Base-by-base conservation (phyloP, 2,888 invertebrate genomes). In the Acanthosepion esculentum region DNA sequence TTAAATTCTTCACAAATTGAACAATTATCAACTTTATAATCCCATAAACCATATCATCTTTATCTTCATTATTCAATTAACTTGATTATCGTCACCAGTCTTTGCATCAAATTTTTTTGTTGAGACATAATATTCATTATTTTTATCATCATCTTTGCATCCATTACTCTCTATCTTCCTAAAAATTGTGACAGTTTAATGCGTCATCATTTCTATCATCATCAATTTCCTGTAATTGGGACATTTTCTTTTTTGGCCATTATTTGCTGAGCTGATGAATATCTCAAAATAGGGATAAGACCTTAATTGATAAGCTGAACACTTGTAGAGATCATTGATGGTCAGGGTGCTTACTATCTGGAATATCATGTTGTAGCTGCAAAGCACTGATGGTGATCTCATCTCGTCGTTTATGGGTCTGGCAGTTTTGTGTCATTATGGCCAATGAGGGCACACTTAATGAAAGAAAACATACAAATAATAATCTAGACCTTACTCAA, bases 261-360 rank as follows among this genome's bases (percentile, higher is more conserved):
- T 78, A 78, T 78, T 78, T 78, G 59, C n/a, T 78, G 15, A 33
- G n/a, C n/a, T 2, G 78, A 78, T 78, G 78, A 33, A 15, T 78
- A 78, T 78, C 78, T 78, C n/a, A 33, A 78, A 78, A 78, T 78
- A 18, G 15, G 33, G 78, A 78, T 78, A 78, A 78, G 15, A n/a
- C 78, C n/a, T 78, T 33, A 78, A 78, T 78, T 78, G 78, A 78
- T n/a, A 78, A 33, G 78, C 78, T 78, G 78, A n/a, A 78, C 78
- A 78, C 78, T 78, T 78, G 3, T 78, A 33, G 33, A n/a, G n/a
- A 78, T 78, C 78, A 78, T 18, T 78, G 78, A 78, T 78, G n/a
- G 33, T 78, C 78, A 78, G 5, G 78, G 15, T 23, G 23, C 23
- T 29, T 26, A 26, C 29, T 26, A 29, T 64, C 64, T 64, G 26